A percentile compares a stretch with the other conserved stretches of the same genome.
phyloP scores from a whole-genome alignment of 1,140 invertebrate species.

The Oncopodura yosiiana region DNA sequence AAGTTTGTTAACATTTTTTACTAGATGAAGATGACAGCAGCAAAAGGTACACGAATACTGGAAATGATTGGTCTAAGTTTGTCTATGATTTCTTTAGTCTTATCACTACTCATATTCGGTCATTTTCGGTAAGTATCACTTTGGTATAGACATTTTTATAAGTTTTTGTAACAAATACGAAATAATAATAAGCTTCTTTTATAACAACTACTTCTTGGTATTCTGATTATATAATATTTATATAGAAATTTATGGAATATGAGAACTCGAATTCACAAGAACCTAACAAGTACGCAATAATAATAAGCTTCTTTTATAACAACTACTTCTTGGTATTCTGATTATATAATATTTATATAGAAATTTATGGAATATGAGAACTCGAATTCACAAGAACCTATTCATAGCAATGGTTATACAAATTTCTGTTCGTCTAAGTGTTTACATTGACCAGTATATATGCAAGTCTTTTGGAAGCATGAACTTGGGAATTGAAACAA shows the following conservation, averaged over 20 bases:
- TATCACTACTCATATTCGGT: conserved; percentile 45
- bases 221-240: conserved; percentile 1
- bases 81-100: conserved; percentile 42
- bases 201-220: no score
- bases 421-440: conserved; percentile 45
- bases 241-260: conserved; percentile 45
- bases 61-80: conserved; percentile 46
- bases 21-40: not conserved
- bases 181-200: no score
- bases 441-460: conserved; percentile 44
- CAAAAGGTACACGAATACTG: conserved; percentile 38
- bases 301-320: no score
- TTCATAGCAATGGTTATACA: conserved; percentile 48
- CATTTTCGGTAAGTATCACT: conserved; percentile 45
- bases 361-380: conserved; percentile 46
- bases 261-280: conserved; percentile 47
- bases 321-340: no score
- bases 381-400: conserved; percentile 47
- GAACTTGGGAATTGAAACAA: conserved; percentile 17
- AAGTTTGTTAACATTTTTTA: not conserved
- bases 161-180: no score
- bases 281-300: no score
- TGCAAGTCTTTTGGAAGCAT: not conserved
- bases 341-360: conserved; percentile 35
- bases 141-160: no score